Evolutionary conservation across 1,140 invertebrate genomes (phyloP), one percentile per base, ranked within the genome.

Genomic region (Drosophila willistoni): DNA sequence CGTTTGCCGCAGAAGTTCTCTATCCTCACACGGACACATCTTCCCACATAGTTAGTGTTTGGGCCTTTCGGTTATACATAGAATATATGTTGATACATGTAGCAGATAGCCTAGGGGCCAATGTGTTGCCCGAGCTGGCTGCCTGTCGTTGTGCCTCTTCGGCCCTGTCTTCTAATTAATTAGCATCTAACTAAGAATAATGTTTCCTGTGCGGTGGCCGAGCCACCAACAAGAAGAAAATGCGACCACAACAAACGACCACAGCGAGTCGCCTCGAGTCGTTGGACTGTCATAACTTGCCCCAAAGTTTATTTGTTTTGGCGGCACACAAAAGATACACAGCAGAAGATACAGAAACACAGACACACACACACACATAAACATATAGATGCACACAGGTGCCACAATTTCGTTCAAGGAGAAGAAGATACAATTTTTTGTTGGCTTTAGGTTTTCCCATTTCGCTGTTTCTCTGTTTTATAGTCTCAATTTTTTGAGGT

Each of bases 161-260:
- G 55, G 60, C 60, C 29, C 42, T 68, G 71, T 79, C 66, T 68
- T 65, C 75, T 84, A 87, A 87, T 87, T 87, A 87, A 87, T 87
- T 87, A 89, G 83, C 80, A 89, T 87, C 83, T 80, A 89, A 87
- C 84, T 73, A 89, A 87, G 83, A 87, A 89, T 87, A 87, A 87
- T 87, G 83, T 83, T 87, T 87, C 83, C 83, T 89, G 83, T 71
- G 71, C 12, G 17, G 9, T 19, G 17, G 44, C 17, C 10, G 67
- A 42, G 56, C 64, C 67, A 41, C 61, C 61, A 29, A 7, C 22
- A n/a, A 7, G 13, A 3, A 22, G 59, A 7, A 9, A 13, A 36
- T 29, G 57, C 34, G 34, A 17, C 44, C 44, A 51, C 44, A 47
- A 47, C 44, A 47, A 19, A 29, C 44, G 44, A 51, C 59, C 34